A percentile compares a stretch with the other conserved stretches of the same genome.
Evolutionary conservation across 2,113 vertebrate genomes (phyloP).

Genomic region (Indicator indicator): DNA sequence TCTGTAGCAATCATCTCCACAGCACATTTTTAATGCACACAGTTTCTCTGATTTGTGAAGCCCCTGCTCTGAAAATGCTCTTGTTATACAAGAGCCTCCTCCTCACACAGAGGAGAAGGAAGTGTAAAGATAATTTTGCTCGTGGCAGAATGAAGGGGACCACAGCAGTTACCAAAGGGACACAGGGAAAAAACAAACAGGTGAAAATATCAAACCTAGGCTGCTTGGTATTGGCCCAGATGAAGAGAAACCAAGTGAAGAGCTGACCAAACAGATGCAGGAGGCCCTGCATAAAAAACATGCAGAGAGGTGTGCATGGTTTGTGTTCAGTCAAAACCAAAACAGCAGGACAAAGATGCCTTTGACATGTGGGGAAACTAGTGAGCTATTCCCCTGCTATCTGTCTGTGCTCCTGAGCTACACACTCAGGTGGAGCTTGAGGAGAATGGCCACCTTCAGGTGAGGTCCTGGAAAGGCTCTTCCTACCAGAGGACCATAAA

Average conservation of each 20-base stretch:
- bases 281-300: background rate
- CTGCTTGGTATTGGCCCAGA: background rate
- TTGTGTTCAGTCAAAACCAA: background rate
- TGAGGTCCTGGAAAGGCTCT: background rate
- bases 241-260: background rate
- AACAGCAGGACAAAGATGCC: background rate
- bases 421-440: background rate
- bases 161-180: background rate
- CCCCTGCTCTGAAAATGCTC: background rate
- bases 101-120: background rate
- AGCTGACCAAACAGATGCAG: background rate
- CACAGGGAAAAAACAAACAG: background rate
- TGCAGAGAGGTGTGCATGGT: background rate
- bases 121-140: background rate
- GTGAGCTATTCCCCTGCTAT: background rate
- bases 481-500: background rate
- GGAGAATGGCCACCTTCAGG: fast-evolving
- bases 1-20: background rate
- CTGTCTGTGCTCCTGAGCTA: background rate
- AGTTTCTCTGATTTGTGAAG: background rate
- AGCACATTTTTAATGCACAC: background rate
- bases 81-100: background rate
- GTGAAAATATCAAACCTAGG: background rate
- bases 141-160: background rate
- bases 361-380: background rate